phyloP scores from a whole-genome alignment of 2,888 invertebrate genomes.

The Thymelicus sylvestris region DNA sequence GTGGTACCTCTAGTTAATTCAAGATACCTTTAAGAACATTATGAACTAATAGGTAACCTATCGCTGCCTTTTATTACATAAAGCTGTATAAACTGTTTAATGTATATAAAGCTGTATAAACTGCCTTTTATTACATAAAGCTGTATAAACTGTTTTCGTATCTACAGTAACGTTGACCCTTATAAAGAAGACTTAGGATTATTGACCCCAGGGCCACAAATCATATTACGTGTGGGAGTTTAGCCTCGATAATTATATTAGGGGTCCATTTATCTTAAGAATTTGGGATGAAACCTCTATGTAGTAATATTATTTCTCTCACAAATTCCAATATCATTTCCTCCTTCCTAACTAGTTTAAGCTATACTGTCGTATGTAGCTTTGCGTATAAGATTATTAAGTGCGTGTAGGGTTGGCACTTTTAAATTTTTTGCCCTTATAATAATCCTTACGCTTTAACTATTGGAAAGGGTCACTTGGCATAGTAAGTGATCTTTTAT shows the following conservation, averaged over 20 bases:
- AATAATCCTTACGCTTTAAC: too few relatives aligned
- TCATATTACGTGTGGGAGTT: conserved; percentile 28
- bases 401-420: too few relatives aligned
- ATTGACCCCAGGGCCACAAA: conserved; percentile 32
- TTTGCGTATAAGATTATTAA: too few relatives aligned
- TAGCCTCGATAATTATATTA: conserved; percentile 34
- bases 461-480: too few relatives aligned
- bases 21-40: too few relatives aligned
- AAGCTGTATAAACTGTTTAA: neutral
- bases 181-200: conserved; percentile 28
- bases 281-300: conserved; percentile 15
- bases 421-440: too few relatives aligned
- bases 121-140: neutral
- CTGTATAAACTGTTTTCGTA: neutral
- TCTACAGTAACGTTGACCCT: conserved; percentile 21
- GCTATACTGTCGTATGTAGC: too few relatives aligned
- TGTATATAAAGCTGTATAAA: neutral
- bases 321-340: neutral
- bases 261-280: conserved; percentile 28
- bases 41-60: too few relatives aligned
- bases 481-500: too few relatives aligned
- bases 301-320: conserved; percentile 9
- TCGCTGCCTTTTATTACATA: neutral
- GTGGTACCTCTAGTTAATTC: too few relatives aligned
- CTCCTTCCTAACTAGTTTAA: too few relatives aligned